Conservation (phyloP, 2,113 vertebrate species). For the Saiga tatarica region DNA sequence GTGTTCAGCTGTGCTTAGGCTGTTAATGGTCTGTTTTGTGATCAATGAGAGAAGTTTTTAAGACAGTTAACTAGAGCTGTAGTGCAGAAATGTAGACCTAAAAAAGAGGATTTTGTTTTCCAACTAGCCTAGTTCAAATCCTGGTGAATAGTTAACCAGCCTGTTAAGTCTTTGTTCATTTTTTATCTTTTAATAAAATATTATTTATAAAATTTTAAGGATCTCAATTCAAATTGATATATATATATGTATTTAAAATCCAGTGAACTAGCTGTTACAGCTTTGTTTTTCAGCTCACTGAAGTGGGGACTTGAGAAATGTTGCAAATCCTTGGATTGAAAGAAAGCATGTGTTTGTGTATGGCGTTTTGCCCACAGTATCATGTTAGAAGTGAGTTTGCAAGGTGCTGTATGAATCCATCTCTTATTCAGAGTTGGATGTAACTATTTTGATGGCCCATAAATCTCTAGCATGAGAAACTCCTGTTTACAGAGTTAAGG, state of each 20-base stretch:
- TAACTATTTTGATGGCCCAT: neutral
- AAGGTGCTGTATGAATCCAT: neutral
- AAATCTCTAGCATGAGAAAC: neutral
- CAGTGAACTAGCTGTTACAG: neutral
- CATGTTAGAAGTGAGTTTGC: conserved; percentile 5
- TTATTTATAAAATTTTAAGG: neutral
- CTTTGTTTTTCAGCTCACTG: neutral
- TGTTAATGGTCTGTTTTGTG: conserved; percentile 26
- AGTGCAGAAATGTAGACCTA: neutral
- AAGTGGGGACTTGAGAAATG: conserved; percentile 16
- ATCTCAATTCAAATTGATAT: neutral
- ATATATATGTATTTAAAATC: neutral
- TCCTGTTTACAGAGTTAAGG: neutral
- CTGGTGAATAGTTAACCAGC: neutral
- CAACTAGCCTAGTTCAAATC: neutral
- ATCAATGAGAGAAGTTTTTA: conserved; percentile 13
- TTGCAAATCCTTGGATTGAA: neutral
- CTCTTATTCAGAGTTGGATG: neutral
- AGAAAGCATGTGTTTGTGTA: neutral
- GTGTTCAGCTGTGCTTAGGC: neutral
- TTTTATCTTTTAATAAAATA: conserved; percentile 37
- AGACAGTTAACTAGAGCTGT: neutral
- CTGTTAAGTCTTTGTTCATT: conserved; percentile 18
- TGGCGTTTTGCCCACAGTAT: neutral
- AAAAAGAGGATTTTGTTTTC: neutral